Percentiles rank a stretch among this genome's conserved stretches.
Evolutionary conservation across 1,140 invertebrate genomes (phyloP).

Genomic region (Papilio helenus): DNA sequence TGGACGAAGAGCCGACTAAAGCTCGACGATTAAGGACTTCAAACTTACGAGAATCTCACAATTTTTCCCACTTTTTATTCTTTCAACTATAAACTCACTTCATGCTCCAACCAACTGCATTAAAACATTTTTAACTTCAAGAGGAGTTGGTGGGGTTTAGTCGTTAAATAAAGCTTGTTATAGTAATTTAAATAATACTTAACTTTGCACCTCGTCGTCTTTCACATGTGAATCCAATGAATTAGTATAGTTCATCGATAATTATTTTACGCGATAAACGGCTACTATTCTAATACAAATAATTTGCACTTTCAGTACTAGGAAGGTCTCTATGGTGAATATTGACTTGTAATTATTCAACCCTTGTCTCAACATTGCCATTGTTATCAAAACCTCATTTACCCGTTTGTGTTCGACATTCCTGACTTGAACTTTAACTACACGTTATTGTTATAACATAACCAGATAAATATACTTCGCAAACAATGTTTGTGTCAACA

Average conservation of each 20-base stretch:
- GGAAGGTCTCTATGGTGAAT: slow-evolving; percentile 1
- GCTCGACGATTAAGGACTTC: slow-evolving; percentile 34
- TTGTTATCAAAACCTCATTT: slow-evolving; percentile 50
- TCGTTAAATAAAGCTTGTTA: neutral
- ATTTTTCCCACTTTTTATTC: slow-evolving; percentile 27
- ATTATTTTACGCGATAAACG: neutral
- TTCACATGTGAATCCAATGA: neutral
- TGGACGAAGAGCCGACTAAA: slow-evolving; percentile 34
- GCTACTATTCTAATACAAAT: too few relatives aligned
- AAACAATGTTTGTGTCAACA: slow-evolving; percentile 24
- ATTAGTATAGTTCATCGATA: neutral
- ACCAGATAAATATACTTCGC: slow-evolving; percentile 27
- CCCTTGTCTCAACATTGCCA: slow-evolving; percentile 44
- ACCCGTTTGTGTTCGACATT: slow-evolving; percentile 44
- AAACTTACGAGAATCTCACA: slow-evolving; percentile 31
- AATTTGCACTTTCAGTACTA: too few relatives aligned
- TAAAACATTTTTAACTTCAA: slow-evolving; percentile 31
- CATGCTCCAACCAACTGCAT: slow-evolving; percentile 10
- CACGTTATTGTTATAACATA: slow-evolving; percentile 47
- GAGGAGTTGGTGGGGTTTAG: neutral
- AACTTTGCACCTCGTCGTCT: neutral
- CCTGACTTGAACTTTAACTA: slow-evolving; percentile 46
- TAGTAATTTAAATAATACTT: neutral
- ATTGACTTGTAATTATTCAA: slow-evolving; percentile 51
- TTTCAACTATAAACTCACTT: slow-evolving; percentile 13